Evolutionary conservation across 2,797 vertebrate species (phyloP).

Genomic region (Streptopelia turtur): DNA sequence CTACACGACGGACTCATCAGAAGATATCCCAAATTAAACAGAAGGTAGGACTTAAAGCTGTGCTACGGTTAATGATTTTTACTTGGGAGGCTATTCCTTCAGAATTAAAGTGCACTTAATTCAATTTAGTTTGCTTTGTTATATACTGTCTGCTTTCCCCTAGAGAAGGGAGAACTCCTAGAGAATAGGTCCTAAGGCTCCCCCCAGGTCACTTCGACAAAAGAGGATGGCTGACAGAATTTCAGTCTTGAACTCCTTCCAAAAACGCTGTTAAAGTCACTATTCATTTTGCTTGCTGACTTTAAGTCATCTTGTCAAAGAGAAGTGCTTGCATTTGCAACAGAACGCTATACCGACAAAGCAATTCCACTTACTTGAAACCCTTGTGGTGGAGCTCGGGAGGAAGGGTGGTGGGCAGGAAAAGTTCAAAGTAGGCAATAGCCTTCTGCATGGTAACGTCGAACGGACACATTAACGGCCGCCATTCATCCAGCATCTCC

Average conservation of each 20-base stretch:
- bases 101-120: neutral
- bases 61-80: neutral
- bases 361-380: constrained; percentile 86
- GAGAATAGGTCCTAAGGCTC: neutral
- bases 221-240: neutral
- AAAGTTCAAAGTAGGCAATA: constrained; percentile 95
- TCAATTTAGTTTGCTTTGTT: neutral
- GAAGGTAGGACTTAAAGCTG: neutral
- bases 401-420: constrained; percentile 94
- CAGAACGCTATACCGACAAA: neutral
- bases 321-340: neutral
- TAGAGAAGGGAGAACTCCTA: neutral
- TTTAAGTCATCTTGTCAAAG: neutral
- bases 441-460: constrained; percentile 98
- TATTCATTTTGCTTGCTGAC: neutral
- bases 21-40: neutral
- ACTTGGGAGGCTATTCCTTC: neutral
- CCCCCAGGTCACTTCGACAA: neutral
- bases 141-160: neutral
- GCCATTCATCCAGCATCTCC: constrained; percentile 97
- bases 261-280: neutral
- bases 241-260: neutral
- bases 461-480: constrained; percentile 96
- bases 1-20: neutral
- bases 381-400: constrained; percentile 93